These are phyloP conservation scores for Corydoras maculifer DNA, from an alignment of 2,113 vertebrate species.

Conservation along the genomic window DNA sequence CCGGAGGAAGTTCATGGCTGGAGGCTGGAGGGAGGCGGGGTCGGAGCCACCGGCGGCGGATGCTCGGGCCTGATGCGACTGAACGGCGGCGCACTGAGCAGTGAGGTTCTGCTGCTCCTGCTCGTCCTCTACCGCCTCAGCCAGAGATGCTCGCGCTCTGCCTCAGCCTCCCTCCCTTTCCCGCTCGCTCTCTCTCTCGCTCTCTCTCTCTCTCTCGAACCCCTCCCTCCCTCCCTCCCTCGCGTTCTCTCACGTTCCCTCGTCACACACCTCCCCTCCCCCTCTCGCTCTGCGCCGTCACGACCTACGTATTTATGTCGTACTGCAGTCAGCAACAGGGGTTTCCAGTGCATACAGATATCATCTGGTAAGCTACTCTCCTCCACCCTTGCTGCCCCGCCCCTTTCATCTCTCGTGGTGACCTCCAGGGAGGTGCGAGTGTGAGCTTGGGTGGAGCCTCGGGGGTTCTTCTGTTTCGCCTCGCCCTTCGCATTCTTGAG, in stretches of 20 bases:
- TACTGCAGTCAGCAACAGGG: conserved; percentile 40
- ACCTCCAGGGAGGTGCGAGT: conserved; percentile 25
- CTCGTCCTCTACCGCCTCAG: conserved; percentile 41
- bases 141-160: conserved; percentile 56
- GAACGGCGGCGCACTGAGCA: not conserved
- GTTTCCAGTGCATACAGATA: conserved; percentile 44
- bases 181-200: conserved; percentile 17
- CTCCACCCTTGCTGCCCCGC: not conserved
- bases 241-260: conserved; percentile 37
- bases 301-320: conserved; percentile 33
- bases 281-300: conserved; percentile 51
- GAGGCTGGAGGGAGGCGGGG: conserved; percentile 22
- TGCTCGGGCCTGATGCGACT: conserved; percentile 1
- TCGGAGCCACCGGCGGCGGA: not conserved
- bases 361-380: conserved; percentile 4
- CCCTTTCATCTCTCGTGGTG: conserved; percentile 12
- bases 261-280: conserved; percentile 23
- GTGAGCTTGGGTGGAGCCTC: not conserved
- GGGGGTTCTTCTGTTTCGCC: not conserved
- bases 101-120: conserved; percentile 23
- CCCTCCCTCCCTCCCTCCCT: conserved; percentile 14
- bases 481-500: not conserved
- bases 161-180: conserved; percentile 41
- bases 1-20: conserved; percentile 92
- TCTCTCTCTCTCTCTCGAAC: conserved; percentile 15